Conservation (phyloP, 1,140 invertebrate genomes). For the Aphidius ervi region DNA sequence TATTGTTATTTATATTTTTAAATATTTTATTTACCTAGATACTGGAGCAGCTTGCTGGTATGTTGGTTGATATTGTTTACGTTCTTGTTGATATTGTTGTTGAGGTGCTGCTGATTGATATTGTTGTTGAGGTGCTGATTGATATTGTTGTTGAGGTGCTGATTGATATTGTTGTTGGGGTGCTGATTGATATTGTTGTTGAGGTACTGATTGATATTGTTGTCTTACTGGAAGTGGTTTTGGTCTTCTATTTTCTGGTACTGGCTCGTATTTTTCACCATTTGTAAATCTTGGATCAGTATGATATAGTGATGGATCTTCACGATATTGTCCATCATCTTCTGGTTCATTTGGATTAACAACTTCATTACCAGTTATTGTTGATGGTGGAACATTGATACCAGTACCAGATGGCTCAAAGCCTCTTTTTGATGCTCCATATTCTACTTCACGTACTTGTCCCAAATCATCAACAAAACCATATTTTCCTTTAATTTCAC, state of each 20-base stretch:
- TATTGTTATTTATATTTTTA: too few relatives aligned
- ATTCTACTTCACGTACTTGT: conserved; percentile 66
- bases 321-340: conserved; percentile 78
- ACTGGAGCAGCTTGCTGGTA: too few relatives aligned
- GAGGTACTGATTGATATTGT: too few relatives aligned
- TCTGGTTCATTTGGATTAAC: conserved; percentile 58
- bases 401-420: conserved; percentile 73
- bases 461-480: conserved; percentile 78
- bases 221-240: conserved; percentile 2
- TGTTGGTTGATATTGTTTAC: too few relatives aligned
- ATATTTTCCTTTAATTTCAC: conserved; percentile 79
- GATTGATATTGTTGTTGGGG: too few relatives aligned
- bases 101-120: too few relatives aligned
- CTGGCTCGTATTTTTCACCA: conserved; percentile 45
- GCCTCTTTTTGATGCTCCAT: conserved; percentile 70
- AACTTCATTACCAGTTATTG: conserved; percentile 53
- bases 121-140: too few relatives aligned
- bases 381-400: conserved; percentile 76
- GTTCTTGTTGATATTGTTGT: too few relatives aligned
- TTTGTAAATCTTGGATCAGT: conserved; percentile 68
- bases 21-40: too few relatives aligned
- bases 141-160: too few relatives aligned
- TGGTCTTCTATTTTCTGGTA: conserved; percentile 31
- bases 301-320: conserved; percentile 75
- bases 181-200: too few relatives aligned